Base-by-base conservation (phyloP, 2,888 invertebrate genomes). In the Xiphydria camelus region DNA sequence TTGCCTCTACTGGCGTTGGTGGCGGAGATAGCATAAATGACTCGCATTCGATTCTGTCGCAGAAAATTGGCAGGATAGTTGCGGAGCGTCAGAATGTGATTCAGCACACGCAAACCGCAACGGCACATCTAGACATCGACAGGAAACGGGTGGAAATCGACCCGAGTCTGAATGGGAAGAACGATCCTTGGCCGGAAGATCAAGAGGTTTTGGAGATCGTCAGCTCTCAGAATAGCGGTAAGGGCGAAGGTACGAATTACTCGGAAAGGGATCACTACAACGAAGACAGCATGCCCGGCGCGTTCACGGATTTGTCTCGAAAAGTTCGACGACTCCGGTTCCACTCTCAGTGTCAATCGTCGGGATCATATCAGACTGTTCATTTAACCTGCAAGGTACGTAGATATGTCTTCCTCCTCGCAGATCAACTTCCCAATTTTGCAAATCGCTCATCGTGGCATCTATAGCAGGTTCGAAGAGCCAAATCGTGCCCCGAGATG, bases 401-500 rank as follows among this genome's bases (percentile, higher is more conserved):
- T n/a, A n/a, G n/a, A n/a, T n/a, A n/a, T n/a, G n/a, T n/a, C n/a
- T n/a, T n/a, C n/a, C n/a, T n/a, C n/a, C n/a, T n/a, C n/a, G n/a
- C n/a, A n/a, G n/a, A n/a, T n/a, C n/a, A n/a, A n/a, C n/a, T n/a
- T n/a, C n/a, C n/a, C n/a, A n/a, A n/a, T n/a, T 14, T 18, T 39
- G n/a, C 22, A 19, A 20, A 35, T n/a, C 17, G 10, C 25, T 29
- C 38, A 9, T 29, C 18, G 7, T 15, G 3, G 6, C 66, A 58
- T 40, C 62, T 66, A 3, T 75, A 78, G n/a, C n/a, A n/a, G 62
- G 80, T 84, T 33, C 79, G 83, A 19, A 78, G 85, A 43, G 80
- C 84, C n/a, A 81, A 81, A 60, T 87, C 87, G 2, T 86, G 85
- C 58, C 84, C 87, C 0, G 83, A 85, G 52, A 80, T 85, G 58